Percentiles rank a stretch among this genome's conserved stretches.
Evolutionary conservation across 2,797 vertebrate genomes (phyloP).

Genomic region (Leptatherina wallacei): DNA sequence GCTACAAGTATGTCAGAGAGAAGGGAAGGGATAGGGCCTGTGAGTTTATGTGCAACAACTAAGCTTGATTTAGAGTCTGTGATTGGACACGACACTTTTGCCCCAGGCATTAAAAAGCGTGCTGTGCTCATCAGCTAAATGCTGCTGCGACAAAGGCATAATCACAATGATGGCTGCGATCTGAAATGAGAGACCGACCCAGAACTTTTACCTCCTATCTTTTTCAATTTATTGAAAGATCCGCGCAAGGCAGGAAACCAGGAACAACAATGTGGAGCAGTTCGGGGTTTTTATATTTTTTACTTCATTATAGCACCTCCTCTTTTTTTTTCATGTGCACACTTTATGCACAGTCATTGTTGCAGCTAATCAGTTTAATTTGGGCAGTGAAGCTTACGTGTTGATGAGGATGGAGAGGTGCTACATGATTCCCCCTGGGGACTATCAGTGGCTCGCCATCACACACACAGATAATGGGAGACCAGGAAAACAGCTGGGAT

Average conservation of each 20-base stretch:
- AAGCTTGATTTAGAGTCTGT: constrained; percentile 53
- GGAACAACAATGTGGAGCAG: neutral
- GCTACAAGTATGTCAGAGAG: constrained; percentile 25
- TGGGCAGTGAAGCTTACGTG: constrained; percentile 72
- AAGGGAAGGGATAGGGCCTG: constrained; percentile 9
- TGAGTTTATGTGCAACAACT: constrained; percentile 14
- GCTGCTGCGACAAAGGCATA: constrained; percentile 56
- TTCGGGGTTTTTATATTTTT: constrained; percentile 24
- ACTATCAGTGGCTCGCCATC: constrained; percentile 63
- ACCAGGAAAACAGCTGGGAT: constrained; percentile 71
- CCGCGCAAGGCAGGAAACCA: neutral
- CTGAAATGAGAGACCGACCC: constrained; percentile 17
- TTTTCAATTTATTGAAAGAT: constrained; percentile 20
- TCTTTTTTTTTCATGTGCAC: constrained; percentile 36
- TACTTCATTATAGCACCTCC: constrained; percentile 8
- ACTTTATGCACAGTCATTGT: constrained; percentile 68
- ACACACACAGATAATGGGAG: constrained; percentile 62
- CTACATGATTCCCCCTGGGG: constrained; percentile 70
- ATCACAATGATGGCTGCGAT: constrained; percentile 37
- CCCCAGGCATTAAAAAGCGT: constrained; percentile 39
- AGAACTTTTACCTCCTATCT: constrained; percentile 22
- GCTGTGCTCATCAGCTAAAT: constrained; percentile 66
- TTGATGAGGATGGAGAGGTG: constrained; percentile 80
- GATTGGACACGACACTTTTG: constrained; percentile 58
- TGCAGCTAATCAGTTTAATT: constrained; percentile 80